Evolutionary conservation across 2,797 vertebrate genomes (phyloP).

Genomic region (Pipistrellus pygmaeus): DNA sequence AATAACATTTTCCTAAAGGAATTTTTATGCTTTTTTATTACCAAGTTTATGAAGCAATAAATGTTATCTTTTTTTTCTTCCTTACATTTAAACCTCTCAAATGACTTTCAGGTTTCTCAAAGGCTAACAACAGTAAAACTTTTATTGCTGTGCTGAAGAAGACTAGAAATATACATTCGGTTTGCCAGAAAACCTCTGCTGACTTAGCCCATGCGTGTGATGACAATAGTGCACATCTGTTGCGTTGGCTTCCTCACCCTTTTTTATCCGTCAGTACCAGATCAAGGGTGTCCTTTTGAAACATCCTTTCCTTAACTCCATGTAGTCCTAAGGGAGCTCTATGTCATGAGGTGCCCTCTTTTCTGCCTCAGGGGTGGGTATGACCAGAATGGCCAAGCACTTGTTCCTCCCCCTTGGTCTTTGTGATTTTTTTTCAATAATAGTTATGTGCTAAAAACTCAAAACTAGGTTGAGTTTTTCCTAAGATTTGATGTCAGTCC

Average conservation of each 20-base stretch:
- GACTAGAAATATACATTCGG: not conserved
- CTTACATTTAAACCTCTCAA: not conserved
- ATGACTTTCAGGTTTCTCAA: conserved; percentile 16
- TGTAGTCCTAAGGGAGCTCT: not conserved
- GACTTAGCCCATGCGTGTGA: conserved; percentile 12
- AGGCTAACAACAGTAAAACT: not conserved
- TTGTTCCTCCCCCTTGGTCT: not conserved
- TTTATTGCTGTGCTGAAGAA: not conserved
- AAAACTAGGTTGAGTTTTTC: not conserved
- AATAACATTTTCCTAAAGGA: conserved; percentile 3
- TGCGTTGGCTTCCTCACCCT: conserved; percentile 14
- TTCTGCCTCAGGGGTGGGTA: not conserved
- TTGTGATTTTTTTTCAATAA: not conserved
- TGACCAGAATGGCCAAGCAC: not conserved
- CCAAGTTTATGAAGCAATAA: not conserved
- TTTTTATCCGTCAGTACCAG: not conserved
- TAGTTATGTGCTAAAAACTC: not conserved
- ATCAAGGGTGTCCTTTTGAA: not conserved
- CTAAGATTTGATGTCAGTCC: not conserved
- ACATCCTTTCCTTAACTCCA: not conserved
- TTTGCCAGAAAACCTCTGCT: conserved; percentile 33
- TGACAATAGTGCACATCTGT: not conserved
- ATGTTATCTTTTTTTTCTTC: not conserved
- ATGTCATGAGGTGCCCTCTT: not conserved
- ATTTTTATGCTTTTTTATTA: not conserved